Evolutionary conservation across 2,113 vertebrate genomes (phyloP).

Genomic region (Philantomba maxwellii): DNA sequence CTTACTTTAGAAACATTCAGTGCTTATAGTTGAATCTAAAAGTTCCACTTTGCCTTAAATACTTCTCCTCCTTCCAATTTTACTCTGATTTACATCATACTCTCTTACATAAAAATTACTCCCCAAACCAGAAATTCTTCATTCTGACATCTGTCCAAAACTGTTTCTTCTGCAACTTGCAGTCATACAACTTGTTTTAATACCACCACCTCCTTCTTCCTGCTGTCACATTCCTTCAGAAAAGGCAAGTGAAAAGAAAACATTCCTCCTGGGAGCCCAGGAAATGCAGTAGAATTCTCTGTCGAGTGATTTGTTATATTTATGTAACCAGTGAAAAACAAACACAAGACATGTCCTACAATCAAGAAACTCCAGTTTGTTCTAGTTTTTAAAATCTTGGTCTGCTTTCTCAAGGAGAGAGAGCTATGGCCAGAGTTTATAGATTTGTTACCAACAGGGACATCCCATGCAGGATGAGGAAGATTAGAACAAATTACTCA

Average conservation of each 20-base stretch:
- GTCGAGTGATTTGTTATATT: slow-evolving; percentile 5
- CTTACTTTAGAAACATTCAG: background rate
- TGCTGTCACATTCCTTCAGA: slow-evolving; percentile 1
- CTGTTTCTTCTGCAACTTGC: background rate
- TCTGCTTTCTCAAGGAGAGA: background rate
- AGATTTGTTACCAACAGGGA: background rate
- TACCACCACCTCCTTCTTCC: background rate
- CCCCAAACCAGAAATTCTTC: slow-evolving; percentile 37
- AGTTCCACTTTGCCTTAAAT: background rate
- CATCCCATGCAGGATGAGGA: background rate
- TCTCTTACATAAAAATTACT: slow-evolving; percentile 37
- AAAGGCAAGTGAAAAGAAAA: slow-evolving; percentile 28
- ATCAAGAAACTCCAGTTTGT: background rate
- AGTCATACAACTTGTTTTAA: background rate
- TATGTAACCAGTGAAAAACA: slow-evolving; percentile 8
- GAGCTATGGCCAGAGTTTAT: background rate
- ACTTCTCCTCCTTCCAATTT: background rate
- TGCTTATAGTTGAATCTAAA: background rate
- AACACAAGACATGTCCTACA: background rate
- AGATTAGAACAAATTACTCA: background rate
- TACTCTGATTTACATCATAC: background rate
- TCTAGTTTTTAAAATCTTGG: background rate
- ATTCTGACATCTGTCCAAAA: slow-evolving; percentile 48
- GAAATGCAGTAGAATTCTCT: background rate
- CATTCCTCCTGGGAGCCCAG: background rate